Evolutionary conservation across 1,140 invertebrate species (phyloP).

Genomic region (Hestina assimilis): DNA sequence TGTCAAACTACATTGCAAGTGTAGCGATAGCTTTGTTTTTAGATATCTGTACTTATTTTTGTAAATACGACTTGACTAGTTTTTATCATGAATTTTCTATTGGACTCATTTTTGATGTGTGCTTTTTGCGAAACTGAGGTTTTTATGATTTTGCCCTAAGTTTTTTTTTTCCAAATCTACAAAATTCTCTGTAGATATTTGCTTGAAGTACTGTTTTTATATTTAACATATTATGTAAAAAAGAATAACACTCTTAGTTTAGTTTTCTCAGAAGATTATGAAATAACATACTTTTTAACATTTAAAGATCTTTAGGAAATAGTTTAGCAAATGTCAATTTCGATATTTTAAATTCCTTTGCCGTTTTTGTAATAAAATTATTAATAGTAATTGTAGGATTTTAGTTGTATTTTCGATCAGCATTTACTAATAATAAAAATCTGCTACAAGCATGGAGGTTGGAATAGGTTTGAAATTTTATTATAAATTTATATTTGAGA

Average conservation of each 20-base stretch:
- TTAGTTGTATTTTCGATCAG: slow-evolving; percentile 2
- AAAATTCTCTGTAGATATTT: slow-evolving; percentile 1
- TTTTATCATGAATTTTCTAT: slow-evolving; percentile 18
- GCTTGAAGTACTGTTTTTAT: not conserved
- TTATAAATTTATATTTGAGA: slow-evolving; percentile 21
- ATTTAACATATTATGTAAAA: not conserved
- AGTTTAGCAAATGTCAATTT: not conserved
- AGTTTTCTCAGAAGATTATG: not conserved
- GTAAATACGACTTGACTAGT: slow-evolving; percentile 19
- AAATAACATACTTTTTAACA: not conserved
- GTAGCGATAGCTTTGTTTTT: not conserved
- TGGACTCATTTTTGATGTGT: slow-evolving; percentile 2
- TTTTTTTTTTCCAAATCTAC: not conserved
- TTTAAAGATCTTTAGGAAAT: not conserved
- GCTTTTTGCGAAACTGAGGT: not conserved
- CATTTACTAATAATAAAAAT: slow-evolving; percentile 23
- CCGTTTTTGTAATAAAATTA: not conserved
- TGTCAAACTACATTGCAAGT: not conserved
- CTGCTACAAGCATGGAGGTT: slow-evolving; percentile 10
- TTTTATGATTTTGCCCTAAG: slow-evolving; percentile 1
- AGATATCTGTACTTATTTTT: slow-evolving; percentile 20
- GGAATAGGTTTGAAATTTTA: not conserved
- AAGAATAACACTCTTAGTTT: not conserved
- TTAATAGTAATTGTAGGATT: not conserved
- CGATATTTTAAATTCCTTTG: slow-evolving; percentile 19